Base-by-base conservation (phyloP, 2,888 invertebrate species). In the Microctonus brassicae region DNA sequence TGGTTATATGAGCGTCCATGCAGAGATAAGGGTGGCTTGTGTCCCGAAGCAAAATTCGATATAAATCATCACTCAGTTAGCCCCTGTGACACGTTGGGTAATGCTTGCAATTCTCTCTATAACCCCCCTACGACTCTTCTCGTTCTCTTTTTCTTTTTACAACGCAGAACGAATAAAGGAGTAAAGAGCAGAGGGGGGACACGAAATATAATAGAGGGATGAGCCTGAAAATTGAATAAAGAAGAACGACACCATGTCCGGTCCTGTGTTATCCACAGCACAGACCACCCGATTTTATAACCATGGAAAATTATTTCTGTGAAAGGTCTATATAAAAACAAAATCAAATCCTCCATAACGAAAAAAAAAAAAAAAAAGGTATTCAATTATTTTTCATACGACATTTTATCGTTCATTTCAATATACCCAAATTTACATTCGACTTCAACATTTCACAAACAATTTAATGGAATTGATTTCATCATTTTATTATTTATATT, bases 31-130 rank as follows among this genome's bases (percentile, higher is more conserved):
- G 7, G 7, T 3, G 7, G 29, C 3, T 47, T 47, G 47, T 47
- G 57, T 24, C 26, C 29, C 57, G n/a, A 26, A 57, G 26, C 57
- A n/a, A n/a, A 57, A 57, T 47, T 62, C 62, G 34, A 63, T 63
- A 63, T 66, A 63, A 70, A 70, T 73, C 66, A 73, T 73, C 65
- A 69, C 52, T 58, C 67, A 47, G 66, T 70, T 67, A 58, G 73
- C 29, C 57, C 53, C 63, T 55, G 13, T 26, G 58, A 57, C 67
- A 70, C 65, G 55, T 63, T 61, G 26, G 39, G 29, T 10, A 29
- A 42, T 58, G 22, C 61, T 57, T 6, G 47, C 47, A 9, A 47
- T 47, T 47, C 47, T 47, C 4, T 9, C 3, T 47, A 29, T 13
- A n/a, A 26, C n/a, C 13, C 26, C n/a, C 29, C 24, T 10, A 13